phyloP scores from a whole-genome alignment of 2,797 vertebrate genomes.

The Gymnoscopelus braueri region DNA sequence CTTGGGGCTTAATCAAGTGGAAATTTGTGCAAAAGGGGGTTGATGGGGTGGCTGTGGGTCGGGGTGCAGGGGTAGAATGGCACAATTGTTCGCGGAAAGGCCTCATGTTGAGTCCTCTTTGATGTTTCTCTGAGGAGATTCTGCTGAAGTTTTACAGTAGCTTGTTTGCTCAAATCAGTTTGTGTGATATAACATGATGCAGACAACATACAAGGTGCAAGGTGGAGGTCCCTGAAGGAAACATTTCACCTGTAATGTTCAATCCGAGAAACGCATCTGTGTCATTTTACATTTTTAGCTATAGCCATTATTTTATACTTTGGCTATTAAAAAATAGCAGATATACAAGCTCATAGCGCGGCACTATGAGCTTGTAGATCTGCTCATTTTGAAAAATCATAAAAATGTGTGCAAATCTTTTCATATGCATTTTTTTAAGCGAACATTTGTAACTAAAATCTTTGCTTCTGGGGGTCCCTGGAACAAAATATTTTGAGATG shows the following conservation, averaged over 20 bases:
- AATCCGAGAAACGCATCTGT: too few species aligned
- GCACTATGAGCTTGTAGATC: too few species aligned
- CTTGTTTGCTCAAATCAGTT: conserved; percentile 51
- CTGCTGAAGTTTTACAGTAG: conserved; percentile 74
- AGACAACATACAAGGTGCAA: conserved; percentile 14
- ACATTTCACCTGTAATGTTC: background rate
- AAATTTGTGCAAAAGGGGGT: conserved; percentile 74
- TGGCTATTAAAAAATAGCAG: too few species aligned
- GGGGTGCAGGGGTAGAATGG: conserved; percentile 78
- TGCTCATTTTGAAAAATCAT: too few species aligned
- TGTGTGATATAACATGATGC: conserved; percentile 20
- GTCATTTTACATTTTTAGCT: too few species aligned
- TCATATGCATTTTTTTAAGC: too few species aligned
- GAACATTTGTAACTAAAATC: too few species aligned
- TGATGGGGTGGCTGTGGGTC: conserved; percentile 64
- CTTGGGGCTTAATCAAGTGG: conserved; percentile 86
- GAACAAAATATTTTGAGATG: too few species aligned
- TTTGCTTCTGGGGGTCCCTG: too few species aligned
- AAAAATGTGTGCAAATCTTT: too few species aligned
- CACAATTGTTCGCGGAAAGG: conserved; percentile 83
- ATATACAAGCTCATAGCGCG: too few species aligned
- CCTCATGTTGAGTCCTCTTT: conserved; percentile 81
- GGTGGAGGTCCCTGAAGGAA: background rate
- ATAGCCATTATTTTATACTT: too few species aligned
- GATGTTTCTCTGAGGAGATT: conserved; percentile 72